Conservation (phyloP, 2,888 invertebrate species). For the Drosophila mayaguana region DNA sequence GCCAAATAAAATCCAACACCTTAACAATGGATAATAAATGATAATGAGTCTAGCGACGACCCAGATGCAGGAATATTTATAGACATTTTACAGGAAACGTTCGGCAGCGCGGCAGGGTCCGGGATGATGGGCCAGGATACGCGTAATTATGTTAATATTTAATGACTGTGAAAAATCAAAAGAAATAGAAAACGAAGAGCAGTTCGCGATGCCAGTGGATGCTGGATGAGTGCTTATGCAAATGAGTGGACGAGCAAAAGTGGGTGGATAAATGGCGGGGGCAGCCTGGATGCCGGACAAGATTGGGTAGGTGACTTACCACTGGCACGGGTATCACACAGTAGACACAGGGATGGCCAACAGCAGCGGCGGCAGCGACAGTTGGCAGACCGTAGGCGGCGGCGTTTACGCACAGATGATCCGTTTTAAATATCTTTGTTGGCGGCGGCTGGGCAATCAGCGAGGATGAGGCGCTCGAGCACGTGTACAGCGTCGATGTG, state of each 20-base stretch:
- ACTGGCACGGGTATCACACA: constrained; percentile 84
- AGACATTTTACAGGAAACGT: not conserved
- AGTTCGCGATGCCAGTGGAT: not conserved
- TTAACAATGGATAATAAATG: constrained; percentile 65
- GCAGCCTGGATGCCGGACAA: not conserved
- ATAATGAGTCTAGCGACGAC: constrained; percentile 55
- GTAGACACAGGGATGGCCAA: constrained; percentile 84
- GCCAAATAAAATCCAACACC: constrained; percentile 46
- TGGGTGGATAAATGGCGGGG: not conserved
- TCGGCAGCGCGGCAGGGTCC: not conserved
- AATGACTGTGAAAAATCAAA: constrained; percentile 61
- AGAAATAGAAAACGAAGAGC: constrained; percentile 31
- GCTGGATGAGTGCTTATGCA: constrained; percentile 41
- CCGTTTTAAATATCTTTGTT: constrained; percentile 84
- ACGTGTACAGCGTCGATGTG: constrained; percentile 75
- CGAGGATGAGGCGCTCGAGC: constrained; percentile 79
- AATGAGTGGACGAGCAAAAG: constrained; percentile 26
- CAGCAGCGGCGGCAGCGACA: constrained; percentile 82
- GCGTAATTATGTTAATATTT: constrained; percentile 71
- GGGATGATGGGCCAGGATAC: constrained; percentile 30
- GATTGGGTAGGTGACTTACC: constrained; percentile 68
- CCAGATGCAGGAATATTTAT: constrained; percentile 22
- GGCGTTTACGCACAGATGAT: constrained; percentile 83
- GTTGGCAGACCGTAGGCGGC: constrained; percentile 82
- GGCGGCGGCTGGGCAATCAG: constrained; percentile 83